phyloP scores from a whole-genome alignment of 2,113 vertebrate species.

The Ariopsis seemanni region DNA sequence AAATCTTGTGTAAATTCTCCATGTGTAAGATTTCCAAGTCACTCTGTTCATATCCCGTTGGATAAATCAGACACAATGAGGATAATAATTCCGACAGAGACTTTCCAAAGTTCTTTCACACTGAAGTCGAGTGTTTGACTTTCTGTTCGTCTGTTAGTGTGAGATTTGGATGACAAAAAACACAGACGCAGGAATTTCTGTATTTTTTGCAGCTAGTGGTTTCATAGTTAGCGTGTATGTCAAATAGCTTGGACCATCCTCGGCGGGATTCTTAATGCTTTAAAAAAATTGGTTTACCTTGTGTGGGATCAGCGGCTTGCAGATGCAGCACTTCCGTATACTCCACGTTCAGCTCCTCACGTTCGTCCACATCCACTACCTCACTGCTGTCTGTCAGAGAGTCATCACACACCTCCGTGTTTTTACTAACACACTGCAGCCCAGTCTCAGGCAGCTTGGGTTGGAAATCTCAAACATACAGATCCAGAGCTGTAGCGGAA shows the following conservation, averaged over 20 bases:
- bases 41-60: background rate
- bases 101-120: background rate
- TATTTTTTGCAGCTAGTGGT: background rate
- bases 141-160: background rate
- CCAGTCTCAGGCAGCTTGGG: background rate
- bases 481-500: background rate
- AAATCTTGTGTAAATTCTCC: background rate
- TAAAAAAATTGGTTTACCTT: conserved; percentile 55
- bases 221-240: background rate
- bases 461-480: background rate
- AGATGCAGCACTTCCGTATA: conserved; percentile 76
- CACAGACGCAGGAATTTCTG: background rate
- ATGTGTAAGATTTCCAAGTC: background rate
- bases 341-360: conserved; percentile 67
- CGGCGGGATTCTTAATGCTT: background rate
- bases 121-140: background rate
- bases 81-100: background rate
- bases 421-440: background rate
- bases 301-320: conserved; percentile 52
- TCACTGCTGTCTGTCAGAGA: conserved; percentile 57
- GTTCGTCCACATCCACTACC: conserved; percentile 55
- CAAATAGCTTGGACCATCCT: background rate
- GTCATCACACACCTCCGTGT: background rate
- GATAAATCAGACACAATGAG: background rate
- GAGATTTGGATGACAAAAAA: background rate